Base-by-base conservation (phyloP, 2,113 vertebrate species). In the Corythoichthys intestinalis region DNA sequence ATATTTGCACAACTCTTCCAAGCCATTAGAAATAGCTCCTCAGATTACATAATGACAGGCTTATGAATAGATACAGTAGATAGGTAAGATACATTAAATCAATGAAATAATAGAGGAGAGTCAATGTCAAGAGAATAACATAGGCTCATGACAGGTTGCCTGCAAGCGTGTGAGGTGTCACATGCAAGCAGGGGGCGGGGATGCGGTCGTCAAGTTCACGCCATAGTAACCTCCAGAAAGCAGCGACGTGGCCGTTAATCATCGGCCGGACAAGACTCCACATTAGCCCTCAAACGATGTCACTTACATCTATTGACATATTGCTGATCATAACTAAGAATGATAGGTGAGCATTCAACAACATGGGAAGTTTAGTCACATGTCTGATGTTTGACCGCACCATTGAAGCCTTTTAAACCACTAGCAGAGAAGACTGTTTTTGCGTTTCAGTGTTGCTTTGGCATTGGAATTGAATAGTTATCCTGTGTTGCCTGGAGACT, bases 151-250 rank as follows among this genome's bases (percentile, higher is more conserved):
- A 35, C 35, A 63, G 39, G 52, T 62, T 8, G 34, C n/a, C 6
- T 15, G 20, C 53, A 56, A 50, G 11, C 47, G 14, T 66, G 67
- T 70, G 44, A 35, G 50, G 11, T 70, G 35, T 57, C 65, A 47
- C 9, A 59, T 48, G 66, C 68, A 20, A 10, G 56, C 35, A n/a
- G 50, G 35, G 72, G 71, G 41, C 41, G 70, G 67, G 49, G 54
- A 38, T 60, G 4, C 17, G 77, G 83, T 86, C 58, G 63, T 0
- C 67, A 66, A 61, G 83, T 85, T 83, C 56, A 72, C 41, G 46
- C 4, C 20, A 2, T 64, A 53, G 62, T 66, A 76, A 64, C 50
- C 50, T 63, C 46, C 14, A 48, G 65, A 14, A 65, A 11, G 54
- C 3, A 65, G 39, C 34, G 39, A 35, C 66, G 58, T 61, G 20